Evolutionary conservation across 2,113 vertebrate species (phyloP).

Genomic region (Danio rerio): GRCz12tu NC_133189.1:34441001-34441500

Average conservation of each 20-base stretch:
- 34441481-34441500: background rate
- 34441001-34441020: too few relatives aligned
- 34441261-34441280: background rate
- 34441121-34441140: too few relatives aligned
- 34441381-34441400: background rate
- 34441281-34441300: background rate
- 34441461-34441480: background rate
- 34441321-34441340: background rate
- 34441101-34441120: too few relatives aligned
- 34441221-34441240: background rate
- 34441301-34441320: slow-evolving; percentile 16
- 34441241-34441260: slow-evolving; percentile 18
- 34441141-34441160: too few relatives aligned
- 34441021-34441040: too few relatives aligned
- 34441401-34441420: slow-evolving; percentile 28
- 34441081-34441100: too few relatives aligned
- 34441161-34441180: too few relatives aligned
- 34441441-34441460: background rate
- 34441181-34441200: too few relatives aligned
- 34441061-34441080: too few relatives aligned
- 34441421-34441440: background rate
- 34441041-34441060: too few relatives aligned
- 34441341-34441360: background rate
- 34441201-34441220: background rate
- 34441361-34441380: background rate